Evolutionary conservation across 2,797 vertebrate species (phyloP), one percentile per base, ranked within the genome.

Genomic region (Pristis pectinata): DNA sequence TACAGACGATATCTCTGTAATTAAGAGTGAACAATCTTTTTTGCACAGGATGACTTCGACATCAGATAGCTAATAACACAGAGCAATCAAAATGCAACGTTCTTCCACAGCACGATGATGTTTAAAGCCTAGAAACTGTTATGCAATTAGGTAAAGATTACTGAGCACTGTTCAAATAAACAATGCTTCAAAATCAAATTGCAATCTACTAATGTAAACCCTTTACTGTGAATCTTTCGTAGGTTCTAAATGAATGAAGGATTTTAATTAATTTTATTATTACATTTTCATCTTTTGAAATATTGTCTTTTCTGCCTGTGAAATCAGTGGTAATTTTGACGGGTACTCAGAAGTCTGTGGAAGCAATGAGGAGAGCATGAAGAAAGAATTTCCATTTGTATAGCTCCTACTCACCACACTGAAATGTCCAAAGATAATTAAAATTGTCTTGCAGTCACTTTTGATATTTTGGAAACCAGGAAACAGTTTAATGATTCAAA

Each of bases 271-370:
- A 91, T 64, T 91, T 5, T 34, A 91, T 91, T 30, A 34, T 85
- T 85, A 82, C 49, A 85, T 85, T 85, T 70, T 15, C 67, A 70
- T 70, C 67, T 22, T 70, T 17, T 22, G 70, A 70, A 70, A 70
- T 70, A 70, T 17, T 19, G 15, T 70, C 11, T 70, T 70, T 70
- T 70, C 2, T 70, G 67, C 67, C 67, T 3, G 15, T 70, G 67
- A 70, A 19, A 70, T 13, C 67, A 70, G 67, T 70, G 67, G 67
- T 95, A 97, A 97, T 96, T 96, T 95, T 93, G 95, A 95, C 96
- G 95, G 95, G 95, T 96, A 96, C 96, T 95, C 95, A 93, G 94
- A 95, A 95, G 96, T 95, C 96, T 96, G 97, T 96, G 96, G 95
- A 96, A 96, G 96, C 96, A 97, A 95, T 83, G 11, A 0, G 37